Conservation (phyloP, 1,140 invertebrate species). For the Heterodera schachtii region DNA sequence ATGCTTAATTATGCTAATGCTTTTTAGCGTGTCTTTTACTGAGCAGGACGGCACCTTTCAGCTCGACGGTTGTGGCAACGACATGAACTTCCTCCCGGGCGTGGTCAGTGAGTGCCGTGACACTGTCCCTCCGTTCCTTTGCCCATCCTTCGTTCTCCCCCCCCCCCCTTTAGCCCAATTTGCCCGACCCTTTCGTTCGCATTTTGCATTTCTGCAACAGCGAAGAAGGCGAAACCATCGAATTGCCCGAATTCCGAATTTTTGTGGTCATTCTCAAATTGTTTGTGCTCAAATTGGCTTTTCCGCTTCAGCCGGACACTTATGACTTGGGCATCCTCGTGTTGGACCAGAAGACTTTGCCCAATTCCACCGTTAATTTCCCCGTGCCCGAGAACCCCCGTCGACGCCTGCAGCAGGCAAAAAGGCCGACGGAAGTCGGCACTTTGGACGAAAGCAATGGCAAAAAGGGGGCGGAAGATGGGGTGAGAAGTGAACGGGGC, state of each 20-base stretch:
- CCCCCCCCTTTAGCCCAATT: neutral
- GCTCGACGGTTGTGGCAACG: conserved; percentile 59
- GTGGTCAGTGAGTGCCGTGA: conserved; percentile 30
- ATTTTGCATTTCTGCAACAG: conserved; percentile 61
- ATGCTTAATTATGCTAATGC: too few relatives aligned
- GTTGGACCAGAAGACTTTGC: conserved; percentile 37
- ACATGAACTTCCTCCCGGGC: conserved; percentile 59
- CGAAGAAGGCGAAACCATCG: conserved; percentile 56
- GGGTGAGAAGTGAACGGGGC: too few relatives aligned
- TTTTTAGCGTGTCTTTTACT: conserved; percentile 57
- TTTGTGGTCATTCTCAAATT: conserved; percentile 43
- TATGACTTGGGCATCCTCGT: conserved; percentile 58
- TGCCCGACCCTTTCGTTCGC: conserved; percentile 50
- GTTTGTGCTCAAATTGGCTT: neutral
- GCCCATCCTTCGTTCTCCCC: neutral
- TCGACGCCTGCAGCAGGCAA: neutral
- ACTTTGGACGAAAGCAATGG: neutral
- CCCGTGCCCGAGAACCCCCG: conserved; percentile 13
- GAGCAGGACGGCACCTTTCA: conserved; percentile 60
- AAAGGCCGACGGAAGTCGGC: neutral
- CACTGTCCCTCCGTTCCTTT: too few relatives aligned
- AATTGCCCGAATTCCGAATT: conserved; percentile 48
- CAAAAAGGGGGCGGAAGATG: neutral
- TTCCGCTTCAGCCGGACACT: conserved; percentile 48
- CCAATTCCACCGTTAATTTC: conserved; percentile 23